phyloP scores from a whole-genome alignment of 37 sponge, comb jelly and placozoan genomes.

The Eunapius fragilis region DNA sequence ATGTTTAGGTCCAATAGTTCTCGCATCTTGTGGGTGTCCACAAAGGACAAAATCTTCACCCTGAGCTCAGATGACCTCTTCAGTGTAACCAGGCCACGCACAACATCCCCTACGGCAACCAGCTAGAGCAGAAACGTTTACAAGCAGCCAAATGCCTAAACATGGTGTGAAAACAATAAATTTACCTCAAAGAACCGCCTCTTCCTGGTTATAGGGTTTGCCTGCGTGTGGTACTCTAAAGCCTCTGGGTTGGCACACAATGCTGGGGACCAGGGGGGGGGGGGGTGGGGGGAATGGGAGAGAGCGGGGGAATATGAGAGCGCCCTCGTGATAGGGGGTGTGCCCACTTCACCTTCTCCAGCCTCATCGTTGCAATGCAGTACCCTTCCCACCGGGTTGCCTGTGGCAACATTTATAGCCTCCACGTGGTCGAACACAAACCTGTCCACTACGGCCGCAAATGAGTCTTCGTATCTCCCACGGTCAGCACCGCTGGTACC shows the following conservation, averaged over 20 bases:
- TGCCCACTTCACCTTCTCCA: slow-evolving; percentile 1
- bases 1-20: slow-evolving; percentile 43
- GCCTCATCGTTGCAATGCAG: not conserved
- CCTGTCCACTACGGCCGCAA: slow-evolving; percentile 17
- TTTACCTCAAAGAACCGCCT: slow-evolving; percentile 47
- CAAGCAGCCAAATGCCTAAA: not conserved
- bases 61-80: slow-evolving; percentile 16
- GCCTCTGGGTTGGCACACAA: slow-evolving; percentile 35
- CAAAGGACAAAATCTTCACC: slow-evolving; percentile 35
- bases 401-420: slow-evolving; percentile 3
- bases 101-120: slow-evolving; percentile 50
- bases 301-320: not conserved
- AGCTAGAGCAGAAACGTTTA: slow-evolving; percentile 6
- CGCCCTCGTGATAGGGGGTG: not conserved
- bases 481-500: not conserved
- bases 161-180: not conserved
- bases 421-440: slow-evolving; percentile 15
- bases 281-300: not conserved
- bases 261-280: slow-evolving; percentile 5
- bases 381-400: not conserved
- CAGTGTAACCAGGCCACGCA: slow-evolving; percentile 44
- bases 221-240: slow-evolving; percentile 58
- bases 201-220: not conserved
- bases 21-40: slow-evolving; percentile 24
- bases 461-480: slow-evolving; percentile 13